A percentile compares a stretch with the other conserved stretches of the same genome.
These are phyloP conservation scores for Trachemys scripta DNA, from an alignment of 2,113 vertebrate genomes.

Conservation along the genomic window DNA sequence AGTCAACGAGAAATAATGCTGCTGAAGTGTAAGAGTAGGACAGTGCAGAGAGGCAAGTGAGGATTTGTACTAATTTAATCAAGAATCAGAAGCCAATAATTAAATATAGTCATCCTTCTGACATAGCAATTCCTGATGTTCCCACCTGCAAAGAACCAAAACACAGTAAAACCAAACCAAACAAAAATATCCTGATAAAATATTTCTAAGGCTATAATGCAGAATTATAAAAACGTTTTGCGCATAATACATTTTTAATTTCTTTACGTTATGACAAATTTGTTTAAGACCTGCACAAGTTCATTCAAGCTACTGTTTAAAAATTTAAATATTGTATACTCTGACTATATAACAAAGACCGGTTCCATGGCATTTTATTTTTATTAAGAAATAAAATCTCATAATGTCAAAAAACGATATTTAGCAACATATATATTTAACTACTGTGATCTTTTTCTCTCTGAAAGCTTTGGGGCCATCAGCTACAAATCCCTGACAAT, in stretches of 20 bases:
- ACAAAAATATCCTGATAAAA: conserved; percentile 1
- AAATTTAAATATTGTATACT: conserved; percentile 38
- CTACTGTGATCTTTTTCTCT: not conserved
- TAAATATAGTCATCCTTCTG: not conserved
- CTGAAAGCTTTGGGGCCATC: not conserved
- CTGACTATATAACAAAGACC: not conserved
- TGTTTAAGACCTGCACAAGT: conserved; percentile 51
- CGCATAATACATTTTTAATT: conserved; percentile 65
- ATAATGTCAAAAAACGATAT: conserved; percentile 3
- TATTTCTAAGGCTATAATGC: conserved; percentile 51
- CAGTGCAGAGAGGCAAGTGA: conserved; percentile 18
- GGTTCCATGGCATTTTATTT: not conserved
- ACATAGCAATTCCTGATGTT: conserved; percentile 29
- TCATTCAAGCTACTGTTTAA: conserved; percentile 51
- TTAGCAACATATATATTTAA: conserved; percentile 31
- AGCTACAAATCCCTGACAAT: not conserved
- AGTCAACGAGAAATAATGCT: conserved; percentile 45
- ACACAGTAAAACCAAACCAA: not conserved
- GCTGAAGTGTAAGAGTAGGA: conserved; percentile 52
- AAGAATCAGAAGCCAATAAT: conserved; percentile 32
- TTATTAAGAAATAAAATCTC: not conserved
- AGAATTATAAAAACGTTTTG: conserved; percentile 60
- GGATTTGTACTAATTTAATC: not conserved
- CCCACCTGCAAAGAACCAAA: not conserved
- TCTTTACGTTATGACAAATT: conserved; percentile 50